Evolutionary conservation across 2,797 vertebrate genomes (phyloP).

Genomic region (Arremon aurantiirostris): DNA sequence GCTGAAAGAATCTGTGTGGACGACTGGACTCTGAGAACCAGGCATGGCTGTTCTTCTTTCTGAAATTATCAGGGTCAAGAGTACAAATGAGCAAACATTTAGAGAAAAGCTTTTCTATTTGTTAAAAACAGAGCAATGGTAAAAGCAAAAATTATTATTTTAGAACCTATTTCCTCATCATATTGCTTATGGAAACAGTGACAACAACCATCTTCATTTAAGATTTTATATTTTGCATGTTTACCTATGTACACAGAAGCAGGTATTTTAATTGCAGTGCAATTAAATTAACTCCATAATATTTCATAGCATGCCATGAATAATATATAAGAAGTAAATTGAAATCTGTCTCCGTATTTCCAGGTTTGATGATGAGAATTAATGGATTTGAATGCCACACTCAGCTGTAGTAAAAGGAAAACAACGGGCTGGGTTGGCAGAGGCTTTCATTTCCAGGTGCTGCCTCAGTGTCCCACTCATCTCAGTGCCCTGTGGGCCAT

Average conservation of each 20-base stretch:
- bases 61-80: neutral
- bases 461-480: neutral
- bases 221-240: neutral
- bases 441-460: neutral
- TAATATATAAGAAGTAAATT: constrained; percentile 40
- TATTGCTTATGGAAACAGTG: neutral
- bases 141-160: neutral
- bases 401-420: neutral
- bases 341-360: neutral
- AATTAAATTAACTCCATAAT: constrained; percentile 31
- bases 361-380: neutral
- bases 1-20: neutral
- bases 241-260: constrained; percentile 6
- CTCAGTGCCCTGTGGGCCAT: neutral
- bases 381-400: neutral
- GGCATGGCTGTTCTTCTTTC: neutral
- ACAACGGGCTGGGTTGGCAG: neutral
- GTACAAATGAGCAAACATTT: neutral
- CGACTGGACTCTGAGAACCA: neutral
- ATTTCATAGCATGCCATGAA: constrained; percentile 5
- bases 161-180: neutral
- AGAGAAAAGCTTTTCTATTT: neutral
- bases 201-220: neutral
- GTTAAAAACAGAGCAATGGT: neutral
- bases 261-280: constrained; percentile 27